Percentiles rank a stretch among this genome's conserved stretches.
phyloP scores from a whole-genome alignment of 92 coral and sea anemone genomes.

The Nematostella vectensis region DNA sequence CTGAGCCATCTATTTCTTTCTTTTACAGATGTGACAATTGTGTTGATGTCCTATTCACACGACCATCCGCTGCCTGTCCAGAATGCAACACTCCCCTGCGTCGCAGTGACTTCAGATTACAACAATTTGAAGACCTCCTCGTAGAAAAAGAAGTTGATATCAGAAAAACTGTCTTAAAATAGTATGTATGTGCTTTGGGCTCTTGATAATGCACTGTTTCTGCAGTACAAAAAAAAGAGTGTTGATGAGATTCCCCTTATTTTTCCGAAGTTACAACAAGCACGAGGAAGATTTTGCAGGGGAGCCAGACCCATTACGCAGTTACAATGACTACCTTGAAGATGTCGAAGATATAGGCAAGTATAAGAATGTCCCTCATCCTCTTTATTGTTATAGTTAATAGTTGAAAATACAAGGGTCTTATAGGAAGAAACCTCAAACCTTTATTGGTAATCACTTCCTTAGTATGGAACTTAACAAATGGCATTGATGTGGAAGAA shows the following conservation, averaged over 20 bases:
- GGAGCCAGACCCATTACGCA: conserved; percentile 56
- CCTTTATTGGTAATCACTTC: too few species aligned
- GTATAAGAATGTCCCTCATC: conserved; percentile 10
- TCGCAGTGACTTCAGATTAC: conserved; percentile 86
- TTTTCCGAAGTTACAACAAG: conserved; percentile 69
- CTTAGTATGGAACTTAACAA: conserved; percentile 93
- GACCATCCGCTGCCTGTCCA: conserved; percentile 99
- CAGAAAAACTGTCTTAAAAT: conserved; percentile 70
- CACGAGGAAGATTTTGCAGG: conserved; percentile 78
- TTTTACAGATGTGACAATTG: conserved; percentile 73
- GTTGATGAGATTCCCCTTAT: neutral
- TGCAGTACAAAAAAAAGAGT: too few species aligned
- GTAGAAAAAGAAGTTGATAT: conserved; percentile 99
- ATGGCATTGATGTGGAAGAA: conserved; percentile 85
- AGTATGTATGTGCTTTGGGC: conserved; percentile 54
- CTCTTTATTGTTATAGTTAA: neutral
- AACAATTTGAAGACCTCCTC: conserved; percentile 95
- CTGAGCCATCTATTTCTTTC: neutral
- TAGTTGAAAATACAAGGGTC: neutral
- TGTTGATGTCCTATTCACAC: conserved; percentile 86
- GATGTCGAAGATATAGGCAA: conserved; percentile 78
- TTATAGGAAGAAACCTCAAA: too few species aligned
- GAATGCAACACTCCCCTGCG: conserved; percentile 91
- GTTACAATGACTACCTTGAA: conserved; percentile 93
- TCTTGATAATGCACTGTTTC: neutral